Percentiles rank a stretch among this genome's conserved stretches.
phyloP scores from a whole-genome alignment of 2,888 invertebrate genomes.

The Sesamia inferens region DNA sequence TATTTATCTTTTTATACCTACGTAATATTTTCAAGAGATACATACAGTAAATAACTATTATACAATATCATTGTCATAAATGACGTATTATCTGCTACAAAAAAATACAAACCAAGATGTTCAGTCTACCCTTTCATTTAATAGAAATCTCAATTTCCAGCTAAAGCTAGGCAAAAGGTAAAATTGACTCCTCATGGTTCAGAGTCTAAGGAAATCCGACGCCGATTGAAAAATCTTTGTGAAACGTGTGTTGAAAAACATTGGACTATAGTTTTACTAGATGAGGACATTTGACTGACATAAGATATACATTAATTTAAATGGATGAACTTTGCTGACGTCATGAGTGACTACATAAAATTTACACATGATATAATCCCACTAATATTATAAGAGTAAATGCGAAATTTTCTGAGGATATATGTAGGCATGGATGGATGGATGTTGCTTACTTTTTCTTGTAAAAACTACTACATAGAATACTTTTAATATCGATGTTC shows the following conservation, averaged over 20 bases:
- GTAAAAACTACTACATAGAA: too few relatives aligned
- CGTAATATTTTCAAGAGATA: not conserved
- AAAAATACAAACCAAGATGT: constrained; percentile 49
- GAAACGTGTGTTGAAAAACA: constrained; percentile 69
- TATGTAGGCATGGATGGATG: too few relatives aligned
- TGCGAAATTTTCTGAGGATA: too few relatives aligned
- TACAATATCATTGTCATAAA: constrained; percentile 4
- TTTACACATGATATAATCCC: not conserved
- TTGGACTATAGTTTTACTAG: constrained; percentile 55
- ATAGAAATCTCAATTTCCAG: constrained; percentile 70
- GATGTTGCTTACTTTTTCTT: too few relatives aligned
- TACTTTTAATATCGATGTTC: too few relatives aligned
- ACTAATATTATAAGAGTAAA: too few relatives aligned
- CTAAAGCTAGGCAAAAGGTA: constrained; percentile 69
- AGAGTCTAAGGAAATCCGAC: constrained; percentile 80
- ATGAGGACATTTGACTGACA: constrained; percentile 22
- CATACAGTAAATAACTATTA: constrained; percentile 1
- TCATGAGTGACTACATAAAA: not conserved
- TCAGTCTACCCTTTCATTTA: constrained; percentile 60
- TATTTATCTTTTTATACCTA: not conserved
- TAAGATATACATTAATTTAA: not conserved
- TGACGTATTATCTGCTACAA: constrained; percentile 18
- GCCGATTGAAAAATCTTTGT: constrained; percentile 84
- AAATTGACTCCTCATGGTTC: constrained; percentile 77
- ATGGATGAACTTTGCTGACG: not conserved